These are phyloP conservation scores for Decapterus maruadsi DNA, from an alignment of 2,797 vertebrate species.

Conservation along the genomic window DNA sequence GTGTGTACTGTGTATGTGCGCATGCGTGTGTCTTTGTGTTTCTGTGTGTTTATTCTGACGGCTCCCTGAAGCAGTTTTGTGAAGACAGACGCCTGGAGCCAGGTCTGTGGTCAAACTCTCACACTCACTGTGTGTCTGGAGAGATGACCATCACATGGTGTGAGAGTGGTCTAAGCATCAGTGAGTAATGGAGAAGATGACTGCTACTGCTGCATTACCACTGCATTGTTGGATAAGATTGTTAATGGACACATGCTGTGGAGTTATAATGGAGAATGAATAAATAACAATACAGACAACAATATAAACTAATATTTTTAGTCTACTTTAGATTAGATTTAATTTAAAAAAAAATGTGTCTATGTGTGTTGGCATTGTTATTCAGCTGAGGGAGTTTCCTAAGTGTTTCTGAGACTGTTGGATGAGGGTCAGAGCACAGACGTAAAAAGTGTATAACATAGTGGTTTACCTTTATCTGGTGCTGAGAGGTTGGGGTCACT, in stretches of 20 bases:
- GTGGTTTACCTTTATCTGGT: constrained; percentile 93
- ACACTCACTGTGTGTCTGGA: constrained; percentile 36
- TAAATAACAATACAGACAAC: not conserved
- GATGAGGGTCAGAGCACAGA: not conserved
- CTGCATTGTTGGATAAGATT: not conserved
- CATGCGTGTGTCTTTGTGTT: not conserved
- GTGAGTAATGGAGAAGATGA: constrained; percentile 14
- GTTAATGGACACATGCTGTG: constrained; percentile 1
- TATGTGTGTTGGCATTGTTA: not conserved
- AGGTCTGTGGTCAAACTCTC: constrained; percentile 34
- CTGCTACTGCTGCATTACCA: not conserved
- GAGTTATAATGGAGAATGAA: not conserved
- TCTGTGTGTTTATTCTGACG: constrained; percentile 3
- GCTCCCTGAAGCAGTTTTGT: constrained; percentile 47
- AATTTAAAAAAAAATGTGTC: not conserved
- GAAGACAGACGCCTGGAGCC: constrained; percentile 47
- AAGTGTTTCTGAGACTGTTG: not conserved
- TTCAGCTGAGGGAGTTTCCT: constrained; percentile 4
- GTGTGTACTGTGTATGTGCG: not conserved
- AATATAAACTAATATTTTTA: not conserved
- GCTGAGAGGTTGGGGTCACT: constrained; percentile 95
- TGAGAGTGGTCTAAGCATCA: not conserved
- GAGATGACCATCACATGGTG: constrained; percentile 18
- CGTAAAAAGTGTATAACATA: constrained; percentile 1
- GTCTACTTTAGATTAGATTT: not conserved